These are phyloP conservation scores for Meiosimyza decipiens DNA, from an alignment of 2,888 invertebrate species.

Conservation along the genomic window DNA sequence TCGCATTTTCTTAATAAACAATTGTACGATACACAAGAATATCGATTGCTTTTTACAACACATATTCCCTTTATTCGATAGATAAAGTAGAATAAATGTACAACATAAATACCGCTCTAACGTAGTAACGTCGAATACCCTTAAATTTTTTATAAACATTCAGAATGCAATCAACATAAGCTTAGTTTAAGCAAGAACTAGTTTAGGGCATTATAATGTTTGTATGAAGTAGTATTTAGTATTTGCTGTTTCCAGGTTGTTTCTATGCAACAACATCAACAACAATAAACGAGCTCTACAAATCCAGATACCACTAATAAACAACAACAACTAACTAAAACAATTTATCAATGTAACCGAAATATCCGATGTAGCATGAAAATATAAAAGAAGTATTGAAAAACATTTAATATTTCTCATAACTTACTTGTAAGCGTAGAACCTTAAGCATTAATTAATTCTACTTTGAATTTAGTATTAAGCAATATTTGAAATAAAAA, in stretches of 20 bases:
- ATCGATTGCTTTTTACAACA: not conserved
- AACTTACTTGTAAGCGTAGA: conserved; percentile 40
- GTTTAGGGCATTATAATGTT: conserved; percentile 29
- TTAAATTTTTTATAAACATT: conserved; percentile 3
- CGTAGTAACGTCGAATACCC: no score
- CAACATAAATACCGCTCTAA: no score
- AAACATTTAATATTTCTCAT: conserved; percentile 2
- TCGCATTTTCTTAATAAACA: no score
- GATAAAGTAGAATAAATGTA: no score
- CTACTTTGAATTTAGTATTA: conserved; percentile 25
- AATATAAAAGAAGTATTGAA: conserved; percentile 5
- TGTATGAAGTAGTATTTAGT: conserved; percentile 25
- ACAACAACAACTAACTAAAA: conserved; percentile 18
- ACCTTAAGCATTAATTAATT: conserved; percentile 41
- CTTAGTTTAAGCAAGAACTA: conserved; percentile 28
- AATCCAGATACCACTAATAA: conserved; percentile 23
- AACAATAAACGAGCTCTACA: conserved; percentile 1
- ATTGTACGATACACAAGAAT: not conserved
- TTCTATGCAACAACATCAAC: conserved; percentile 22
- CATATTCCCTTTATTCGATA: no score
- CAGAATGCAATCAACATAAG: conserved; percentile 34
- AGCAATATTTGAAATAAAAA: conserved; percentile 26
- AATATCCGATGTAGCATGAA: conserved; percentile 5
- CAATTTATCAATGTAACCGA: conserved; percentile 22
- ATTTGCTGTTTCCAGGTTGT: conserved; percentile 27